Evolutionary conservation across 37 sponge, comb jelly and placozoan species (phyloP).

Genomic region (Oopsacas minuta): DNA sequence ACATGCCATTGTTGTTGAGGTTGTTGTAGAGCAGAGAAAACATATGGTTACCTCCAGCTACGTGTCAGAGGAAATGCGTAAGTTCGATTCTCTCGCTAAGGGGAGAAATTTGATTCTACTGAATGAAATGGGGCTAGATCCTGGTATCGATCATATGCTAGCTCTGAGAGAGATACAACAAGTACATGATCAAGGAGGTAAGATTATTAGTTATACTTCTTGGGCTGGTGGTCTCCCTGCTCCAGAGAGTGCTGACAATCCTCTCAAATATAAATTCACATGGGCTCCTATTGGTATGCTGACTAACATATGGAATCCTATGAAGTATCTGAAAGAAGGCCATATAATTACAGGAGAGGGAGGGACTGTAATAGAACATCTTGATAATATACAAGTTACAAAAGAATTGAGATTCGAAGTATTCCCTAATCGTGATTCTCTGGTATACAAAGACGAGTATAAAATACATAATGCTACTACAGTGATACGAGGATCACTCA

Average conservation of each 20-base stretch:
- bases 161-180: conserved; percentile 80
- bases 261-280: conserved; percentile 92
- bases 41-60: conserved; percentile 90
- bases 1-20: conserved; percentile 64
- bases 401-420: conserved; percentile 55
- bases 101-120: conserved; percentile 54
- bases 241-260: conserved; percentile 62
- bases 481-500: conserved; percentile 59
- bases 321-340: conserved; percentile 59
- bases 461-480: conserved; percentile 56
- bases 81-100: conserved; percentile 33
- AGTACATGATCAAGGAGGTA: conserved; percentile 57
- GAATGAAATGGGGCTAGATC: conserved; percentile 90
- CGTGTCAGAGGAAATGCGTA: conserved; percentile 41
- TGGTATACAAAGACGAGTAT: conserved; percentile 56
- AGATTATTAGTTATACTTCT: conserved; percentile 47
- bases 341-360: conserved; percentile 34
- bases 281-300: conserved; percentile 81
- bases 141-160: conserved; percentile 96
- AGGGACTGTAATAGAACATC: not conserved
- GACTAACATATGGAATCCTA: conserved; percentile 38
- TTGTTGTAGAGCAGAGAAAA: conserved; percentile 44
- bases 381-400: not conserved
- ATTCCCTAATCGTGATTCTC: conserved; percentile 71
- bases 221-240: conserved; percentile 89